Conservation (phyloP, 2,888 invertebrate genomes). For the Polydesmus complanatus region DNA sequence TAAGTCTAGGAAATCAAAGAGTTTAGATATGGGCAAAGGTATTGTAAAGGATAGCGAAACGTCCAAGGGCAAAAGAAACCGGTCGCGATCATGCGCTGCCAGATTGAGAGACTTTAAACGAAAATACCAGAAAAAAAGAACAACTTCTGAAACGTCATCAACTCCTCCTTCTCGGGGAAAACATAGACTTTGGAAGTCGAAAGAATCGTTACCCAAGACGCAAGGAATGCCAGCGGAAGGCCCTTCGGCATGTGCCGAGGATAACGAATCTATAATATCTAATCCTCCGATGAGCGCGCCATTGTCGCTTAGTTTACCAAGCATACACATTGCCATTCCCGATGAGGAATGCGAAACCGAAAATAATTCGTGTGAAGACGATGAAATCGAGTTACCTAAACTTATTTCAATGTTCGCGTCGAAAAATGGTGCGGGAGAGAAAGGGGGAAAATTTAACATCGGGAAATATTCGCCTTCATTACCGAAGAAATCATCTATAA, state of each 20-base stretch:
- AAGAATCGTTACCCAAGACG: constrained; percentile 8
- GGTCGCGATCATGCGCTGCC: constrained; percentile 3
- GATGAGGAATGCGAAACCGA: neutral
- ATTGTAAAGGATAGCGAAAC: neutral
- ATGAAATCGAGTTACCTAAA: neutral
- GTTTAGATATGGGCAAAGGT: constrained; percentile 12
- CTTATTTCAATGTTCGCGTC: neutral
- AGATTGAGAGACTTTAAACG: constrained; percentile 13
- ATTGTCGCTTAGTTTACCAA: constrained; percentile 11
- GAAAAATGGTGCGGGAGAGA: neutral
- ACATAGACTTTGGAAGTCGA: constrained; percentile 8
- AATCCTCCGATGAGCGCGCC: neutral
- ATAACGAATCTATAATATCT: neutral
- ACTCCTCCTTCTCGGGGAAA: neutral
- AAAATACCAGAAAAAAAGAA: constrained; percentile 1
- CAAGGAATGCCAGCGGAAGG: neutral
- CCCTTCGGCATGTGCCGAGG: neutral
- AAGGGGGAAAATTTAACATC: neutral
- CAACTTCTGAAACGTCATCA: neutral
- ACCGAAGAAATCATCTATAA: neutral
- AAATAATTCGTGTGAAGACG: neutral
- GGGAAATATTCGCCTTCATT: neutral
- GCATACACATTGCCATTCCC: constrained; percentile 1
- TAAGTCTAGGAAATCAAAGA: constrained; percentile 11
- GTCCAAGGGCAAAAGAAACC: neutral